phyloP scores from a whole-genome alignment of 2,113 vertebrate genomes.

The Choloepus hoffmanni region DNA sequence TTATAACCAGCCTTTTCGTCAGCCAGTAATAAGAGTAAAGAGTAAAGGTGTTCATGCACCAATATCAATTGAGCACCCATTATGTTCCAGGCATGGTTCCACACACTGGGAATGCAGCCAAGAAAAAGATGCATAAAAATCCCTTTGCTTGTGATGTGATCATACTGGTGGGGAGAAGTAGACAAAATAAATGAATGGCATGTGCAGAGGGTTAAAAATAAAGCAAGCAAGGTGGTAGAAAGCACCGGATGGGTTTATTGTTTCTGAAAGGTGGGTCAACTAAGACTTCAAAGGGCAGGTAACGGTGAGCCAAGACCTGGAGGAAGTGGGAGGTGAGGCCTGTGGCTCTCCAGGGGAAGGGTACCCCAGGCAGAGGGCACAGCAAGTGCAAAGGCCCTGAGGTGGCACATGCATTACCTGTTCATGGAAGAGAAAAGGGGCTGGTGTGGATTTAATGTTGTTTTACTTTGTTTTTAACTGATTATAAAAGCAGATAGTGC shows the following conservation, averaged over 20 bases:
- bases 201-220: background rate
- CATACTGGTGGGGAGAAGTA: background rate
- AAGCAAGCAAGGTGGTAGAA: background rate
- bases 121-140: background rate
- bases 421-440: background rate
- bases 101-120: fast-evolving
- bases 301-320: background rate
- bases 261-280: background rate
- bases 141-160: background rate
- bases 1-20: background rate
- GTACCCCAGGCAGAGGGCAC: background rate
- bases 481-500: background rate
- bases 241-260: background rate
- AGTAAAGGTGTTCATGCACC: background rate
- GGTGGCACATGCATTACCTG: background rate
- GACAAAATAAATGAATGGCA: background rate
- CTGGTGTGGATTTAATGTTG: background rate
- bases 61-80: background rate
- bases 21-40: background rate
- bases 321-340: background rate
- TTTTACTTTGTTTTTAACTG: background rate
- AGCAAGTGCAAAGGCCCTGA: background rate
- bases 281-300: background rate
- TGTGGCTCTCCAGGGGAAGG: background rate
- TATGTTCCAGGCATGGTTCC: fast-evolving